phyloP scores from a whole-genome alignment of 2,797 vertebrate species.

The Chaenodraco wilsoni region DNA sequence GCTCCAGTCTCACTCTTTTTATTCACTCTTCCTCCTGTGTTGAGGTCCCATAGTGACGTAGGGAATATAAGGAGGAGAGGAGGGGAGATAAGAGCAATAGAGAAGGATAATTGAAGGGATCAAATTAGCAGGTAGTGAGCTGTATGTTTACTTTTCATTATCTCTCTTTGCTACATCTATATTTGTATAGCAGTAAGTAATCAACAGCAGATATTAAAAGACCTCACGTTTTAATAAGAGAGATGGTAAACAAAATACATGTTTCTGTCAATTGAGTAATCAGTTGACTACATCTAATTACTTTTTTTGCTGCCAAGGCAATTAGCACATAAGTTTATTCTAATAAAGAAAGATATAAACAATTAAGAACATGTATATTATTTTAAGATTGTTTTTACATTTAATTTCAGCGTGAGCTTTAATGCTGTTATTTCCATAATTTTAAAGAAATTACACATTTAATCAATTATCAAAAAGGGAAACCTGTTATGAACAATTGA shows the following conservation, averaged over 20 bases:
- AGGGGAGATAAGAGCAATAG: neutral
- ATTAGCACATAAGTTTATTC: neutral
- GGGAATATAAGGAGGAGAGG: constrained; percentile 14
- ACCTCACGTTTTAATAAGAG: neutral
- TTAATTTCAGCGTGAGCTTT: too few relatives aligned
- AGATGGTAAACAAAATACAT: neutral
- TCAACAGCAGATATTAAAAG: constrained; percentile 5
- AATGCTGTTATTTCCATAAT: too few relatives aligned
- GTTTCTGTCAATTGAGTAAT: too few relatives aligned
- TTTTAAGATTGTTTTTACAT: too few relatives aligned
- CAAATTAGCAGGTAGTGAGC: neutral
- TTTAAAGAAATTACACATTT: too few relatives aligned
- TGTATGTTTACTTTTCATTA: constrained; percentile 4
- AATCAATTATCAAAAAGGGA: too few relatives aligned
- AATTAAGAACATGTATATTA: neutral
- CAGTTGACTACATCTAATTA: too few relatives aligned
- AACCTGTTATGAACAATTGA: neutral
- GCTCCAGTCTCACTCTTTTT: constrained; percentile 41
- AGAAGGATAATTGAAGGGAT: neutral
- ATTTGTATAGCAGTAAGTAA: neutral
- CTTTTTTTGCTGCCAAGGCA: neutral
- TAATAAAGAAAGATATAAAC: neutral
- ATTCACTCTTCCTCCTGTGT: constrained; percentile 4
- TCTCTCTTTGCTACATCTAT: neutral
- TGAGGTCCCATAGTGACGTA: constrained; percentile 44